A percentile compares a stretch with the other conserved stretches of the same genome.
phyloP scores from a whole-genome alignment of 2,113 vertebrate species.

The Fregata magnificens region DNA sequence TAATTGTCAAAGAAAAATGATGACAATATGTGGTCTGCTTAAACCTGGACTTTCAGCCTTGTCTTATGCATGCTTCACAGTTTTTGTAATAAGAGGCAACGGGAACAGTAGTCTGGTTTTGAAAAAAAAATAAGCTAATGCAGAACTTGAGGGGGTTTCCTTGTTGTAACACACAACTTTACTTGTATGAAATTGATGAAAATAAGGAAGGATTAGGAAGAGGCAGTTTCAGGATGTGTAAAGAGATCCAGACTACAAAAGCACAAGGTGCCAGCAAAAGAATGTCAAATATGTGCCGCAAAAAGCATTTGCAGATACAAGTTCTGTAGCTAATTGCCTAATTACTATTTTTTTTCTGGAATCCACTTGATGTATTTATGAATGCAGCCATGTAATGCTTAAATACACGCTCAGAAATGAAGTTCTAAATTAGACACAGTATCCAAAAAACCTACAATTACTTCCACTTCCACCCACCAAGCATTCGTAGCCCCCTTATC shows the following conservation, averaged over 20 bases:
- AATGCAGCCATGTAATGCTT: neutral
- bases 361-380: neutral
- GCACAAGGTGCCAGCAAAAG: neutral
- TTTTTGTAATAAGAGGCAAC: neutral
- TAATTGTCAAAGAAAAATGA: neutral
- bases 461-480: neutral
- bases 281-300: constrained; percentile 4
- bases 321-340: constrained; percentile 20
- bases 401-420: neutral
- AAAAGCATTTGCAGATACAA: constrained; percentile 12
- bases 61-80: neutral
- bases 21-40: neutral
- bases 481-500: neutral
- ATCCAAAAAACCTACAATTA: neutral
- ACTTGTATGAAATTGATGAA: neutral
- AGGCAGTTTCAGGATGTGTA: neutral
- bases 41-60: neutral
- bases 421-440: neutral
- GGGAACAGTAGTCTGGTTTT: neutral
- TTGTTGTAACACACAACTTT: neutral
- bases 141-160: neutral
- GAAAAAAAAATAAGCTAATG: neutral
- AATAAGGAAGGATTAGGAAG: constrained; percentile 6
- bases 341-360: constrained; percentile 3
- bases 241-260: neutral